Evolutionary conservation across 30 jellyfish, hydroid and myxozoan genomes (phyloP).

Genomic region (Aurelia sp.): DNA sequence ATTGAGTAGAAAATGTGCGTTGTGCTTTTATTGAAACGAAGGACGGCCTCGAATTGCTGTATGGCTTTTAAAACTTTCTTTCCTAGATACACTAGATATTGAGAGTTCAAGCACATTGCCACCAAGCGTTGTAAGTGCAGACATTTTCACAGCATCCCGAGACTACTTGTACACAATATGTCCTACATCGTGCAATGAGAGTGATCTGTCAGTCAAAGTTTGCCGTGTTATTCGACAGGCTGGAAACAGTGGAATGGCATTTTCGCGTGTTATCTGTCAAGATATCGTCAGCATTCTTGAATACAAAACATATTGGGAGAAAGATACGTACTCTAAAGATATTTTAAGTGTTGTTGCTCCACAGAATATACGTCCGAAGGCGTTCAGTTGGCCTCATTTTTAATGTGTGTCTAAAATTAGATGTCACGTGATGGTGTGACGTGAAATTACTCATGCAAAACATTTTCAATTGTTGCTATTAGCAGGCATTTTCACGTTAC

Average conservation of each 20-base stretch:
- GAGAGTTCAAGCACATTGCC: no score
- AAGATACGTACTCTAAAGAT: conserved; percentile 3
- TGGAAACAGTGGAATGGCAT: conserved; percentile 7
- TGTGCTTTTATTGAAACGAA: no score
- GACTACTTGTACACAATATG: conserved; percentile 36
- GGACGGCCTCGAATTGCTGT: no score
- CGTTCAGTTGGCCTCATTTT: conserved; percentile 37
- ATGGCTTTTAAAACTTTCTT: no score
- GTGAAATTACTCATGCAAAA: no score
- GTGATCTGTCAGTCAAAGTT: conserved; percentile 32
- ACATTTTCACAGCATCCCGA: no score
- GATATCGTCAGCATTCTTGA: conserved; percentile 61
- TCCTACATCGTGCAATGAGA: conserved; percentile 39
- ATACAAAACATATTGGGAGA: conserved; percentile 43
- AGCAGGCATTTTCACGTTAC: no score
- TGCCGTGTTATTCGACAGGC: conserved; percentile 61
- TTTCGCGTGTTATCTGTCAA: conserved; percentile 8
- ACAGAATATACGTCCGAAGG: conserved; percentile 23
- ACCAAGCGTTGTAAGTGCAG: no score
- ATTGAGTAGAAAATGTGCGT: no score
- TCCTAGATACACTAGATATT: no score
- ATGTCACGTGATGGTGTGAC: no score
- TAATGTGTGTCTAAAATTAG: not conserved
- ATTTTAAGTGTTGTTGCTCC: conserved; percentile 40
- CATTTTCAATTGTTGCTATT: no score